These are phyloP conservation scores for Madoqua kirkii DNA, from an alignment of 2,113 vertebrate species.

Conservation along the genomic window DNA sequence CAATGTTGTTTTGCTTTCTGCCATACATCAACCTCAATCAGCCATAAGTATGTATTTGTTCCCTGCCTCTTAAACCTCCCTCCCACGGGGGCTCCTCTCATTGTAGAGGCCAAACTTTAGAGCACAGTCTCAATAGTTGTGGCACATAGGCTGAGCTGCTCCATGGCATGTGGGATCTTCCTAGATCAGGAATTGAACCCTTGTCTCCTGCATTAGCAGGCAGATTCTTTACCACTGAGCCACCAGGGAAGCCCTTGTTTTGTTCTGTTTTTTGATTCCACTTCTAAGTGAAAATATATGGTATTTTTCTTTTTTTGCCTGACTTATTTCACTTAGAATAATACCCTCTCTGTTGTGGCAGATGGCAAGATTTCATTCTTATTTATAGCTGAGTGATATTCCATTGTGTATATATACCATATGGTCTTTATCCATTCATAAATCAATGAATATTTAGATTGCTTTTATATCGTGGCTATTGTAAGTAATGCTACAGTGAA, in stretches of 20 bases:
- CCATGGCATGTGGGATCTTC: neutral
- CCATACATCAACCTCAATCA: neutral
- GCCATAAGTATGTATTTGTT: neutral
- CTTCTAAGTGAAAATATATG: neutral
- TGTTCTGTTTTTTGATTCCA: neutral
- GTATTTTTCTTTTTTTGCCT: neutral
- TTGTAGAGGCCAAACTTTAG: neutral
- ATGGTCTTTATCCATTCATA: neutral
- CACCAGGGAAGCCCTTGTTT: neutral
- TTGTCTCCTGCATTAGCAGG: neutral
- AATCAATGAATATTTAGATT: neutral
- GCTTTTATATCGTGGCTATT: neutral
- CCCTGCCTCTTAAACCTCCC: neutral
- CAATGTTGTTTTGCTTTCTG: neutral
- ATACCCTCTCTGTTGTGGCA: neutral
- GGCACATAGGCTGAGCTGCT: neutral
- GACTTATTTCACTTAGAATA: neutral
- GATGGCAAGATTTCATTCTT: neutral
- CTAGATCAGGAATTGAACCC: neutral
- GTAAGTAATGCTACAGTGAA: neutral
- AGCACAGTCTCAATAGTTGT: neutral
- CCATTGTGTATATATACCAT: neutral
- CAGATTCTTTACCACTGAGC: neutral
- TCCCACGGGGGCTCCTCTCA: neutral
- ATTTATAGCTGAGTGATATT: neutral